Percentiles rank a stretch among this genome's conserved stretches.
Evolutionary conservation across 1,140 invertebrate genomes (phyloP).

Genomic region (Bathynomus jamesi): DNA sequence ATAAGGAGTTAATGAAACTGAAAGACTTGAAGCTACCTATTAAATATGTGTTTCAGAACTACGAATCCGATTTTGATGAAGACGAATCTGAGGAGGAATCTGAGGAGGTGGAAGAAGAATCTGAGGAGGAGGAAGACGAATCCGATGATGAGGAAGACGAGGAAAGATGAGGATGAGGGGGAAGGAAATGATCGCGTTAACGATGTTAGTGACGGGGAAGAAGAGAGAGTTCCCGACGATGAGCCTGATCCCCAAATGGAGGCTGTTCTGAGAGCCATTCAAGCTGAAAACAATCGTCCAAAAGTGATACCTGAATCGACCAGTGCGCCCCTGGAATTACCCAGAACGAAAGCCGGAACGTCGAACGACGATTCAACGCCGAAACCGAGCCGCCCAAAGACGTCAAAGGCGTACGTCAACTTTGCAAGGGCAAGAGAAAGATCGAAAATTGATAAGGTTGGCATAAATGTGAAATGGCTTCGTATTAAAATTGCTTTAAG

Average conservation of each 20-base stretch:
- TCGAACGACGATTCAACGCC: not conserved
- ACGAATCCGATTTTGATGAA: not conserved
- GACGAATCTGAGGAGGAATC: not conserved
- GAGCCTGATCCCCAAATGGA: not conserved
- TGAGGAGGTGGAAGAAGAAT: not conserved
- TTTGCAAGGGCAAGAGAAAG: not conserved
- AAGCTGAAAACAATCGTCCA: not conserved
- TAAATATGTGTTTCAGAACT: not conserved
- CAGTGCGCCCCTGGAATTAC: not conserved
- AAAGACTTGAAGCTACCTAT: too few relatives aligned
- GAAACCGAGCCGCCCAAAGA: not conserved
- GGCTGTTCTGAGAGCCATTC: not conserved
- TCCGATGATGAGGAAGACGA: not conserved
- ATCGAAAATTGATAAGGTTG: not conserved
- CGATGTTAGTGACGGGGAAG: not conserved
- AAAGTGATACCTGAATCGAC: not conserved
- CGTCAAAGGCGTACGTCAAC: not conserved
- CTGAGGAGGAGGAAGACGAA: not conserved
- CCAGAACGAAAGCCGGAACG: not conserved
- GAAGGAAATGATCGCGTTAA: not conserved
- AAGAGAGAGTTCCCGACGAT: not conserved
- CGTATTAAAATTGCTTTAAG: too few relatives aligned
- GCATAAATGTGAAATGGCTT: too few relatives aligned
- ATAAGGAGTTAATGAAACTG: too few relatives aligned
- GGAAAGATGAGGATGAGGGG: not conserved